phyloP scores from a whole-genome alignment of 2,888 invertebrate genomes.

The Ypsolopha scabrella region DNA sequence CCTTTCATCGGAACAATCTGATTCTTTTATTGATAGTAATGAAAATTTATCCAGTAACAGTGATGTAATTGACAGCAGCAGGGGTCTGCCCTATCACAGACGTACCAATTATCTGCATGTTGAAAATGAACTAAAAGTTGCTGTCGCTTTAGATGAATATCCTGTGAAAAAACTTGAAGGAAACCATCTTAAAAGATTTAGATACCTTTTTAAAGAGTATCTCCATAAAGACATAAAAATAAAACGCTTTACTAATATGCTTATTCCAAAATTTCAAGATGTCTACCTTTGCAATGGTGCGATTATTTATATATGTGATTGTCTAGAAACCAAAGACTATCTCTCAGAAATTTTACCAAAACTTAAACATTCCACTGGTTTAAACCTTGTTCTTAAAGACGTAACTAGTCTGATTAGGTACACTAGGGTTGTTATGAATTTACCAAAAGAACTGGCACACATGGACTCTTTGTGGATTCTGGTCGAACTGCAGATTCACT shows the following conservation, averaged over 20 bases:
- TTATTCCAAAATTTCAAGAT: constrained; percentile 56
- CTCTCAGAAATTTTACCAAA: constrained; percentile 45
- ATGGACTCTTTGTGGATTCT: constrained; percentile 44
- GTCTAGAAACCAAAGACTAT: constrained; percentile 56
- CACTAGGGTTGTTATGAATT: constrained; percentile 46
- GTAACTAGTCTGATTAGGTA: constrained; percentile 44
- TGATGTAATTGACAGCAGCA: constrained; percentile 46
- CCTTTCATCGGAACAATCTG: constrained; percentile 39
- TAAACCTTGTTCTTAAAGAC: constrained; percentile 45
- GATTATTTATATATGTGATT: constrained; percentile 57
- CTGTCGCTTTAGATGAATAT: constrained; percentile 50
- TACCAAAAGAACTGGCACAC: constrained; percentile 45
- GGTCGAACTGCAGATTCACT: constrained; percentile 29
- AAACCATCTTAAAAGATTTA: constrained; percentile 44
- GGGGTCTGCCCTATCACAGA: constrained; percentile 55
- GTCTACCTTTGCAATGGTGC: constrained; percentile 56
- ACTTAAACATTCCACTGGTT: constrained; percentile 45
- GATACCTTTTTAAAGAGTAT: constrained; percentile 53
- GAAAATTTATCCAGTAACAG: constrained; percentile 37
- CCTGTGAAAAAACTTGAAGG: constrained; percentile 54
- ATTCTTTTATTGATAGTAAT: constrained; percentile 36
- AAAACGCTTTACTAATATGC: constrained; percentile 43
- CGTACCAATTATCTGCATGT: constrained; percentile 56
- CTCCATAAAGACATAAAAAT: constrained; percentile 51
- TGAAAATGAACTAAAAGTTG: constrained; percentile 50